Evolutionary conservation across 2,888 invertebrate genomes (phyloP).

Genomic region (Drosophila quasianomalipes): DNA sequence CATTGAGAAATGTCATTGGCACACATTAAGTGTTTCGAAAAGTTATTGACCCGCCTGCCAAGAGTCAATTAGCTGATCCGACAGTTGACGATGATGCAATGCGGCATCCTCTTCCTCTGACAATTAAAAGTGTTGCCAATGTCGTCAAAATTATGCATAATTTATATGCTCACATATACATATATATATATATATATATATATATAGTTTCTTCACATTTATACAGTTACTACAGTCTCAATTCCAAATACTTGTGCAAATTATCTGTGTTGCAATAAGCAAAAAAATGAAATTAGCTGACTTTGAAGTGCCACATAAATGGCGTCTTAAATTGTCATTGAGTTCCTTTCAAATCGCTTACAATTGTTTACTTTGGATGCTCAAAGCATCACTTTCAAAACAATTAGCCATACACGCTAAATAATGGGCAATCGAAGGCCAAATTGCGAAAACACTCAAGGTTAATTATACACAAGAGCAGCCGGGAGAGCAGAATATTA

Average conservation of each 20-base stretch:
- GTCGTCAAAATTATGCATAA: conserved; percentile 46
- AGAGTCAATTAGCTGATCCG: conserved; percentile 58
- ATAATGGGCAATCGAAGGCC: conserved; percentile 37
- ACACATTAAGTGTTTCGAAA: conserved; percentile 34
- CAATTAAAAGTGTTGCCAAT: conserved; percentile 30
- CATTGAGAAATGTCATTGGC: conserved; percentile 41
- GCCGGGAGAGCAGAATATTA: neutral
- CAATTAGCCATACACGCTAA: conserved; percentile 40
- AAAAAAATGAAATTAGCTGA: conserved; percentile 33
- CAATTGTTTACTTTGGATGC: conserved; percentile 23
- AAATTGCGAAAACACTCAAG: conserved; percentile 19
- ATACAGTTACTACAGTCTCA: conserved; percentile 13
- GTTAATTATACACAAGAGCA: neutral
- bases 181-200: too few species aligned
- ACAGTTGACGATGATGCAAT: conserved; percentile 57
- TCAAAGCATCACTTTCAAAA: conserved; percentile 14
- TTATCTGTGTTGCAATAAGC: conserved; percentile 32
- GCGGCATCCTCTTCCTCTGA: conserved; percentile 1
- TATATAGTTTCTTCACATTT: conserved; percentile 1
- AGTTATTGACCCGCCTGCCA: conserved; percentile 66
- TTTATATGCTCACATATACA: neutral
- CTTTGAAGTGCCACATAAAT: conserved; percentile 42
- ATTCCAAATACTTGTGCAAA: conserved; percentile 24
- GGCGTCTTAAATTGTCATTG: conserved; percentile 51
- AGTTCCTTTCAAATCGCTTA: conserved; percentile 29